Evolutionary conservation across 2,797 vertebrate species (phyloP), one percentile per base, ranked within the genome.

Genomic region (Dipus sagitta): DNA sequence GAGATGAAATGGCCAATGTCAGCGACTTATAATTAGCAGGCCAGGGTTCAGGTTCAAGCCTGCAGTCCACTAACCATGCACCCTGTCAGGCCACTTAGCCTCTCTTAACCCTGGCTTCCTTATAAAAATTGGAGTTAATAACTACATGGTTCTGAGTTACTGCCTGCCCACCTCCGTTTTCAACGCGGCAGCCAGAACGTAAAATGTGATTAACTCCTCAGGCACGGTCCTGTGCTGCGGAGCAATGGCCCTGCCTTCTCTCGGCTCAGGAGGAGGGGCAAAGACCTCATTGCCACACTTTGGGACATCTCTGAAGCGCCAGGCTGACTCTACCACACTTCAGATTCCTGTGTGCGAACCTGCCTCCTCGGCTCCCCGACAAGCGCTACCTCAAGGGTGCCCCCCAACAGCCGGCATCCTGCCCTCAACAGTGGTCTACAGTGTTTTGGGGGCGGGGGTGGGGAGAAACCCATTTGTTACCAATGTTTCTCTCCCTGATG

Each of bases 401-500:
- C 47, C 8, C 54, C n/a, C 68, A 32, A 11, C 15, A 28, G 8
- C 5, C 52, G 38, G 38, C 38, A 17, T 58, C 76, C 72, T 42
- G 54, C 21, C 2, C 21, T 32, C 6, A 0, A 14, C 3, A 17
- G 62, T 9, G 2, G 8, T n/a, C 64, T 21, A 3, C 12, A 0
- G 28, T 5, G 20, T 21, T 28, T 60, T 7, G 47, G 47, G 9
- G 47, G 47, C 9, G 11, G 23, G 28, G 20, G 13, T n/a, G n/a
- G n/a, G n/a, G n/a, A n/a, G n/a, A n/a, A n/a, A n/a, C 64, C 1
- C 0, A 12, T 24, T 5, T 1, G 2, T 34, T n/a, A 23, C 3
- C 71, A 30, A n/a, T 47, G 8, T 6, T 28, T 71, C 17, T 28
- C 67, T 14, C 74, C 10, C 1, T n/a, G 30, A 67, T 4, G n/a